Evolutionary conservation across 2,888 invertebrate genomes (phyloP), one percentile per base, ranked within the genome.

Genomic region (Diarsia rubi): DNA sequence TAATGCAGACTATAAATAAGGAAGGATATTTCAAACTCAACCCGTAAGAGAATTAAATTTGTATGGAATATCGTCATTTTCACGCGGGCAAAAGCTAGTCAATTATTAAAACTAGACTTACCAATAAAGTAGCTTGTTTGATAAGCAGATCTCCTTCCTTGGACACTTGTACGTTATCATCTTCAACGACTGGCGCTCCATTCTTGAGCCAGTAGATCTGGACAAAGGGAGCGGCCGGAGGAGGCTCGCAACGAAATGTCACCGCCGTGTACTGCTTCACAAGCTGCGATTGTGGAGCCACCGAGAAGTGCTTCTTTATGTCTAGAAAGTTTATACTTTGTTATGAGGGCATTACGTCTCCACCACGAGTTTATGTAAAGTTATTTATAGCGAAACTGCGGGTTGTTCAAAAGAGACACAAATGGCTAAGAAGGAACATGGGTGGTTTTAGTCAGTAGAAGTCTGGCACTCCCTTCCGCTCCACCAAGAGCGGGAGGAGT

Each of bases 251-350:
- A 63, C 98, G 97, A 85, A 99, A 97, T 90, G 98, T 98, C 64
- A 98, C 98, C 80, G 98, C 97, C n/a, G 98, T 97, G 86, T 98
- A 98, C 83, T 98, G 97, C 93, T 98, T 98, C 52, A 98, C 98
- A 68, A 98, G 97, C 81, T 98, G 97, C 1, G 98, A 98, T 88
- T 98, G 98, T 12, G 99, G 99, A n/a, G 98, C 98, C 81, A 98
- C 97, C 88, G 98, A 98, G 97, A 99, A 99, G 92, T 98, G 98
- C 95, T 98, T 99, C 95, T 98, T 98, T 94, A 99, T 97, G 95
- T 98, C 99, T 99, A 89, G 4, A 70, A 70, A 14, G 4, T 14
- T n/a, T n/a, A 12, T 62, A 62, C 8, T 42, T 62, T 16, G 8
- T 3, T n/a, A n/a, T n/a, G 14, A 42, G 14, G n/a, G 8, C n/a